phyloP scores from a whole-genome alignment of 1,140 invertebrate species.

The Chelonus insularis region DNA sequence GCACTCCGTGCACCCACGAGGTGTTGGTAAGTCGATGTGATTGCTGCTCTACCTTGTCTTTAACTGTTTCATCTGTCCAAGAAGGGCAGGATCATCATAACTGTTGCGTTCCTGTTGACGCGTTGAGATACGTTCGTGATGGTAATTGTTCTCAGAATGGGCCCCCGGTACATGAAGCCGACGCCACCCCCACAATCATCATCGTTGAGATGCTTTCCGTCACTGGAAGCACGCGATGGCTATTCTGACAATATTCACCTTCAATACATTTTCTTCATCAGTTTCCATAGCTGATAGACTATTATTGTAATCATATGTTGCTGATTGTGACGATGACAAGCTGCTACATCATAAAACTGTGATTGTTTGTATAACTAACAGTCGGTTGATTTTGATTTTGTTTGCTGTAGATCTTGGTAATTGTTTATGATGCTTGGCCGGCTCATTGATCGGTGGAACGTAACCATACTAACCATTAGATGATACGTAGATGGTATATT shows the following conservation, averaged over 20 bases:
- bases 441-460: conserved; percentile 32
- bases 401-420: conserved; percentile 12
- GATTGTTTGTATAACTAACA: neutral
- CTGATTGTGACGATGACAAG: conserved; percentile 1
- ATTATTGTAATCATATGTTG: conserved; percentile 12
- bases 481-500: conserved; percentile 40
- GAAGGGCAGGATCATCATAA: conserved; percentile 24
- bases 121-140: conserved; percentile 16
- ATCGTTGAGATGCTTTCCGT: conserved; percentile 8
- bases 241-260: conserved; percentile 38
- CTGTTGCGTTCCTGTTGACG: conserved; percentile 41
- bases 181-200: conserved; percentile 11
- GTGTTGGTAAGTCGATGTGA: neutral
- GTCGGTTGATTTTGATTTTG: neutral
- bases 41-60: conserved; percentile 39
- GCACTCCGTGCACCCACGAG: neutral
- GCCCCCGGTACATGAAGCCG: conserved; percentile 16
- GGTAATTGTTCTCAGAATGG: neutral
- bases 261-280: conserved; percentile 34
- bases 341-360: neutral
- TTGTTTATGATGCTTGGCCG: conserved; percentile 19
- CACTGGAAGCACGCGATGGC: conserved; percentile 45
- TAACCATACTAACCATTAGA: conserved; percentile 47
- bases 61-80: conserved; percentile 35
- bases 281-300: conserved; percentile 43